Conservation (phyloP, 2,888 invertebrate genomes). For the Phymatocera aterrima region DNA sequence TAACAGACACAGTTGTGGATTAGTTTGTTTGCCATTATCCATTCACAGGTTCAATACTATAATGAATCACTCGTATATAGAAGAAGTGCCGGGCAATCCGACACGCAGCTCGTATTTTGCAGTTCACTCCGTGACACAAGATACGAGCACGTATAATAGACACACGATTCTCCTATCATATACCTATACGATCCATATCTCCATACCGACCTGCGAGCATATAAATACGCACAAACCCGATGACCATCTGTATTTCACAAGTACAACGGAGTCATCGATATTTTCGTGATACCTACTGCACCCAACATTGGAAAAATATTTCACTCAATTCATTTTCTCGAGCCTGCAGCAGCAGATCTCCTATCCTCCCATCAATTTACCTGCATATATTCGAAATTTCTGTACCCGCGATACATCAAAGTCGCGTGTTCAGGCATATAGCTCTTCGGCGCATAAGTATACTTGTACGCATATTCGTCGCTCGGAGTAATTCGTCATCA, state of each 20-base stretch:
- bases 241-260: background rate
- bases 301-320: too few species aligned
- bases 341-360: too few species aligned
- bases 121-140: constrained; percentile 16
- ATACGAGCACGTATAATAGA: too few species aligned
- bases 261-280: background rate
- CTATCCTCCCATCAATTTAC: too few species aligned
- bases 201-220: background rate
- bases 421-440: background rate
- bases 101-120: constrained; percentile 31
- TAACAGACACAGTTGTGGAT: background rate
- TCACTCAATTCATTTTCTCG: too few species aligned
- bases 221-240: too few species aligned
- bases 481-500: background rate
- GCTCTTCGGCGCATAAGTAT: too few species aligned
- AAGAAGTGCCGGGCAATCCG: constrained; percentile 30
- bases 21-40: constrained; percentile 14
- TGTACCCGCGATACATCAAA: background rate
- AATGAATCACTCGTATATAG: constrained; percentile 25
- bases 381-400: too few species aligned
- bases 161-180: background rate
- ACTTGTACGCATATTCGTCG: background rate
- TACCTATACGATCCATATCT: too few species aligned
- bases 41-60: constrained; percentile 4
- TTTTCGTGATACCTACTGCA: background rate